Evolutionary conservation across 2,797 vertebrate genomes (phyloP).

Genomic region (Anolis apletophallus): DNA sequence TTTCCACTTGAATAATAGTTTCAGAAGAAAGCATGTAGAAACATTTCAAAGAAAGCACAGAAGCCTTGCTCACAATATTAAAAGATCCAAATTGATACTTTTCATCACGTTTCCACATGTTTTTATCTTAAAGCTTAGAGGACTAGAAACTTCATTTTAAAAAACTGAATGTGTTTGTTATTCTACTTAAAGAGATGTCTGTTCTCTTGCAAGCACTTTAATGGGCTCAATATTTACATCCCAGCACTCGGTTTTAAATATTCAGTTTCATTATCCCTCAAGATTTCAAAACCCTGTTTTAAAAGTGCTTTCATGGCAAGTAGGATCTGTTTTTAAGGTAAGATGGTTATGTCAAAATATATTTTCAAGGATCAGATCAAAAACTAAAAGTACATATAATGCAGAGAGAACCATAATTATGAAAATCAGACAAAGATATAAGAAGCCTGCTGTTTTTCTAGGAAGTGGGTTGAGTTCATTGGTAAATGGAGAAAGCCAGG

Average conservation of each 20-base stretch:
- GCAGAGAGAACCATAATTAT: not conserved
- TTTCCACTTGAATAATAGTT: not conserved
- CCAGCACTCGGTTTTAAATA: not conserved
- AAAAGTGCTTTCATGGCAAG: not conserved
- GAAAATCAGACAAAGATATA: not conserved
- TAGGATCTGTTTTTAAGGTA: not conserved
- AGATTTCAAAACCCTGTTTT: not conserved
- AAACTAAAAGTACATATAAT: not conserved
- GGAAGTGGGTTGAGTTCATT: slow-evolving; percentile 8
- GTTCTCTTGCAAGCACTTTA: not conserved
- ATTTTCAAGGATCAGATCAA: not conserved
- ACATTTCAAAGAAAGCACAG: not conserved
- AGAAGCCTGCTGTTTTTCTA: not conserved
- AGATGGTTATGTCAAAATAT: not conserved
- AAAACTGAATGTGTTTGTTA: not conserved
- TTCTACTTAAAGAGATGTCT: not conserved
- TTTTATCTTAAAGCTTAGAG: not conserved
- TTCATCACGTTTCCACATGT: not conserved
- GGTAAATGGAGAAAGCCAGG: slow-evolving; percentile 16
- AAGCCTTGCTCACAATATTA: not conserved
- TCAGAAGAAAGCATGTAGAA: not conserved
- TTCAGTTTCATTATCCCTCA: not conserved
- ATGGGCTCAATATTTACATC: not conserved
- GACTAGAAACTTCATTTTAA: not conserved
- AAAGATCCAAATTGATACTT: not conserved